phyloP scores from a whole-genome alignment of 1,140 invertebrate genomes.

The Paramacrobiotus metropolitanus region DNA sequence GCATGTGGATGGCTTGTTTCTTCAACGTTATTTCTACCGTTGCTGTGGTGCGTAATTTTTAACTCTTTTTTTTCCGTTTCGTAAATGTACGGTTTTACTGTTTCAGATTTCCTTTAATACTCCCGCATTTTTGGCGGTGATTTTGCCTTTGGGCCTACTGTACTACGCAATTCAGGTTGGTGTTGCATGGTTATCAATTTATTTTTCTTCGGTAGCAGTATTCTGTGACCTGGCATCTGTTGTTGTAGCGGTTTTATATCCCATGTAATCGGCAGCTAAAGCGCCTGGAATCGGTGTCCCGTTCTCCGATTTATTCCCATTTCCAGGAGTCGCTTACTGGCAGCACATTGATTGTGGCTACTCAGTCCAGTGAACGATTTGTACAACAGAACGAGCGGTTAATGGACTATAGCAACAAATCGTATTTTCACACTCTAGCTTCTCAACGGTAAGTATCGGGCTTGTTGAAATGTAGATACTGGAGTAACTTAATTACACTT shows the following conservation, averaged over 20 bases:
- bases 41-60: constrained; percentile 19
- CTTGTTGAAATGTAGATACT: not conserved
- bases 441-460: constrained; percentile 14
- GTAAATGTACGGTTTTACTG: constrained; percentile 56
- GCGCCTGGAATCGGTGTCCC: constrained; percentile 76
- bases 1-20: constrained; percentile 9
- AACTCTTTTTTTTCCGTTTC: constrained; percentile 59
- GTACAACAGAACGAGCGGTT: constrained; percentile 28
- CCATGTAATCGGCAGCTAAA: constrained; percentile 76
- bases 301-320: constrained; percentile 92
- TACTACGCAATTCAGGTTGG: constrained; percentile 33
- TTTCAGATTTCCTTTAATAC: constrained; percentile 21
- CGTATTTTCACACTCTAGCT: constrained; percentile 20
- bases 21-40: not conserved
- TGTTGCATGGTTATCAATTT: not conserved
- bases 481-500: not conserved
- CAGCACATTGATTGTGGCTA: constrained; percentile 34
- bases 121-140: constrained; percentile 28
- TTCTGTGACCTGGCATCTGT: constrained; percentile 11
- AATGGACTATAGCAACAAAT: constrained; percentile 29
- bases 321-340: constrained; percentile 75
- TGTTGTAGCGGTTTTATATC: constrained; percentile 67
- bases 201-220: not conserved
- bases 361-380: constrained; percentile 32
- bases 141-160: constrained; percentile 31